Conservation (phyloP, 2,888 invertebrate genomes). For the Lordiphosa andalusiaca region DNA sequence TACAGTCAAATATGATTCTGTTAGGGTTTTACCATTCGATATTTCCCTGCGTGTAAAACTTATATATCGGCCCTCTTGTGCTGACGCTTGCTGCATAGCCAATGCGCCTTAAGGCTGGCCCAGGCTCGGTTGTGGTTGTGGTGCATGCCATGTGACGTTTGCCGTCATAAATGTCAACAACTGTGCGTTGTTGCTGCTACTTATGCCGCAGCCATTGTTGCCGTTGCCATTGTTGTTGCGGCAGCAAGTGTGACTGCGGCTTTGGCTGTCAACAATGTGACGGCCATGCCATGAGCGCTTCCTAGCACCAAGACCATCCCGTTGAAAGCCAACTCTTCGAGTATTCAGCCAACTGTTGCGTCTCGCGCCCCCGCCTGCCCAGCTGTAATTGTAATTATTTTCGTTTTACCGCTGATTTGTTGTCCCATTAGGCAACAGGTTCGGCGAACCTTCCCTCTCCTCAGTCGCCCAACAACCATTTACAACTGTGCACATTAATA, state of each 20-base stretch:
- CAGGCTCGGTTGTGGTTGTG: conserved; percentile 18
- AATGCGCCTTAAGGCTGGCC: conserved; percentile 37
- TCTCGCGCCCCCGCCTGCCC: conserved; percentile 32
- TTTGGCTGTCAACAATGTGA: conserved; percentile 64
- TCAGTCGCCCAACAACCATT: background rate
- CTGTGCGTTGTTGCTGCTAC: conserved; percentile 47
- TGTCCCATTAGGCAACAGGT: conserved; percentile 43
- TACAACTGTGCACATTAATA: conserved; percentile 28
- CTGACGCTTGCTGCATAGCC: background rate
- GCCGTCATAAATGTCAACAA: conserved; percentile 73
- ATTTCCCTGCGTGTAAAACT: too few relatives aligned
- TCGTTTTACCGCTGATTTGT: conserved; percentile 30
- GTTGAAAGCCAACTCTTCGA: conserved; percentile 61
- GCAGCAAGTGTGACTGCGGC: conserved; percentile 54
- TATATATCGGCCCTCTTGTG: background rate
- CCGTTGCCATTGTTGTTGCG: conserved; percentile 16
- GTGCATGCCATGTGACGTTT: conserved; percentile 64
- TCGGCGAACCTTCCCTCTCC: conserved; percentile 11
- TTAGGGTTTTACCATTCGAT: too few relatives aligned
- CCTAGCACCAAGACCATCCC: conserved; percentile 48
- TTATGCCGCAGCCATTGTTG: conserved; percentile 15
- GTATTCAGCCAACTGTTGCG: conserved; percentile 54
- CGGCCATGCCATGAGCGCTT: conserved; percentile 42
- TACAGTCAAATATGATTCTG: too few relatives aligned
- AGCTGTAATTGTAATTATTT: conserved; percentile 49